Evolutionary conservation across 2,888 invertebrate species (phyloP).

Genomic region (Serripes groenlandicus): DNA sequence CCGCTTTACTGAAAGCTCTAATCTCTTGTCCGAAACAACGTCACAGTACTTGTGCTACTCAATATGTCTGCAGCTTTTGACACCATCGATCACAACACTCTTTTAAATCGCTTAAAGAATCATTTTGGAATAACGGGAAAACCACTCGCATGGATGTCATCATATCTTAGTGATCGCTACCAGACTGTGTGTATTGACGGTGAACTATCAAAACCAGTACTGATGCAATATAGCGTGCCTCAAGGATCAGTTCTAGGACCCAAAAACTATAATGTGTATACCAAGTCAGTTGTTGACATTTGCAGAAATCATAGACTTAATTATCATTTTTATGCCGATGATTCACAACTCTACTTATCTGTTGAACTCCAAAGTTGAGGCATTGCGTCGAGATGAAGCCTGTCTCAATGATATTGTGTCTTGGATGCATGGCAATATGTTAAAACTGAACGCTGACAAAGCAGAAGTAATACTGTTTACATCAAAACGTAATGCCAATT

Average conservation of each 20-base stretch:
- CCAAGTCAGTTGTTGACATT: no score
- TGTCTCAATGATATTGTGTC: slow-evolving; percentile 21
- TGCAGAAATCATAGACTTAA: slow-evolving; percentile 47
- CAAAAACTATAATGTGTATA: slow-evolving; percentile 9
- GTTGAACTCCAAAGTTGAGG: slow-evolving; percentile 38
- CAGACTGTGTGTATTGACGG: slow-evolving; percentile 34
- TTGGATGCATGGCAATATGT: slow-evolving; percentile 48
- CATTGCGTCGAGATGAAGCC: slow-evolving; percentile 14
- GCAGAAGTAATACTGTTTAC: no score
- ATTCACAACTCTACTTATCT: slow-evolving; percentile 49
- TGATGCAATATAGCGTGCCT: neutral
- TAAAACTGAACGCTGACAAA: slow-evolving; percentile 42
- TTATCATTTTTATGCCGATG: slow-evolving; percentile 57
- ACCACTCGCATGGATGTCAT: slow-evolving; percentile 21
- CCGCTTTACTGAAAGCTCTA: no score
- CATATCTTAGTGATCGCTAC: slow-evolving; percentile 23
- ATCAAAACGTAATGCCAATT: no score
- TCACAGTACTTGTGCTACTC: no score
- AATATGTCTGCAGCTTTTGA: no score
- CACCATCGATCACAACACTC: neutral
- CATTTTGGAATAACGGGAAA: slow-evolving; percentile 19
- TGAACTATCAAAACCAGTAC: neutral
- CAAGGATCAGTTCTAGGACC: neutral
- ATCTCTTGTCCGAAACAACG: no score
- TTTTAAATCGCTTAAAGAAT: slow-evolving; percentile 25